Evolutionary conservation across 2,888 invertebrate genomes (phyloP).

Genomic region (Eilema griseolum): DNA sequence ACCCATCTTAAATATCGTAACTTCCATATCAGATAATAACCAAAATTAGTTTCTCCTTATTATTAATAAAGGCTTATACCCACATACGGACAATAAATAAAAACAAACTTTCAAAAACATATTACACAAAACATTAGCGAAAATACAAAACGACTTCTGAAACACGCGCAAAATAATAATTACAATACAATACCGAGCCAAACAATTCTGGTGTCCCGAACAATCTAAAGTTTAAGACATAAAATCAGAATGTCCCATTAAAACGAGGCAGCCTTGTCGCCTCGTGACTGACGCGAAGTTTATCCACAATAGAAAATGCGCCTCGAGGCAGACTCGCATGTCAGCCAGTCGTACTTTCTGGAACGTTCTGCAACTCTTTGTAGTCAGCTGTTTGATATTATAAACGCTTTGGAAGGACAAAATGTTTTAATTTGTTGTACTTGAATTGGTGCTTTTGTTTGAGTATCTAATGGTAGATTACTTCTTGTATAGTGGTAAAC

Average conservation of each 20-base stretch:
- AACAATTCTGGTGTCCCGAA: conserved; percentile 40
- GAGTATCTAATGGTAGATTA: neutral
- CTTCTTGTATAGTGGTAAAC: neutral
- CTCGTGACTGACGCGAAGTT: conserved; percentile 46
- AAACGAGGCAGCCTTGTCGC: conserved; percentile 52
- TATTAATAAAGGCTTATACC: conserved; percentile 8
- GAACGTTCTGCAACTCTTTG: conserved; percentile 58
- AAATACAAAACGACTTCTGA: conserved; percentile 41
- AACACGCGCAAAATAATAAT: conserved; percentile 51
- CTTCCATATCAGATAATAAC: neutral
- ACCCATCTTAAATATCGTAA: neutral
- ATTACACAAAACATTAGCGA: conserved; percentile 31
- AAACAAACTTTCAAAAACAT: conserved; percentile 22
- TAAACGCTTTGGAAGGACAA: conserved; percentile 55
- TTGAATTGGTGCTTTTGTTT: conserved; percentile 27
- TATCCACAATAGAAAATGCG: conserved; percentile 58
- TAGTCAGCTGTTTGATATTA: conserved; percentile 66
- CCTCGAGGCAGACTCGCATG: conserved; percentile 56
- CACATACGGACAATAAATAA: conserved; percentile 14
- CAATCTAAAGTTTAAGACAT: conserved; percentile 49
- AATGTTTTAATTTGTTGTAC: conserved; percentile 27
- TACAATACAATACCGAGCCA: conserved; percentile 45
- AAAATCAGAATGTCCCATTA: conserved; percentile 52
- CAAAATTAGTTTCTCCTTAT: neutral
- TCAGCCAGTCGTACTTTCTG: conserved; percentile 49